Conservation (phyloP, 2,888 invertebrate species). For the Rhagophthalmus giganteus region DNA sequence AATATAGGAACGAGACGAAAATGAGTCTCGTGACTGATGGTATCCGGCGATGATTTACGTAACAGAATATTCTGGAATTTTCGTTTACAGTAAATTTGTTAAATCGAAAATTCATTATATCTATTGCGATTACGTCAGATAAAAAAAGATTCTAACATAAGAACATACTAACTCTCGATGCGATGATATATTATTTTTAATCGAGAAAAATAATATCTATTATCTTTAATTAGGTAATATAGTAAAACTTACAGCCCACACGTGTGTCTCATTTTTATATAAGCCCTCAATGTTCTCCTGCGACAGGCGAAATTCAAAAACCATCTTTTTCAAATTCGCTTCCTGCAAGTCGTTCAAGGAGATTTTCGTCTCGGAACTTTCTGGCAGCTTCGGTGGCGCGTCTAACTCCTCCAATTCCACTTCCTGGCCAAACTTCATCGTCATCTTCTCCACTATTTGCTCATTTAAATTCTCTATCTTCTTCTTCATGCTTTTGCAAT, state of each 20-base stretch:
- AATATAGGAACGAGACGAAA: too few relatives aligned
- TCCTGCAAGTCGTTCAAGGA: conserved; percentile 63
- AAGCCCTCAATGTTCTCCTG: conserved; percentile 55
- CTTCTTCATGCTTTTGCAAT: conserved; percentile 67
- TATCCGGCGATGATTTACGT: too few relatives aligned
- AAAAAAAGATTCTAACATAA: too few relatives aligned
- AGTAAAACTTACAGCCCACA: conserved; percentile 50
- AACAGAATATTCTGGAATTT: too few relatives aligned
- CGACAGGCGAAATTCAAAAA: conserved; percentile 60
- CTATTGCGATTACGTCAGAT: too few relatives aligned
- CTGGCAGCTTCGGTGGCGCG: conserved; percentile 10
- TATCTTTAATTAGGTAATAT: conserved; percentile 8
- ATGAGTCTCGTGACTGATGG: too few relatives aligned
- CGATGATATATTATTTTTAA: too few relatives aligned
- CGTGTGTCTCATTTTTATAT: conserved; percentile 55
- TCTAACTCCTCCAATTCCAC: conserved; percentile 56
- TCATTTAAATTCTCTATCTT: conserved; percentile 62
- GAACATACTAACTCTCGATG: too few relatives aligned
- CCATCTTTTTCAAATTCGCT: conserved; percentile 59
- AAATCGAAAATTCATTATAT: too few relatives aligned
- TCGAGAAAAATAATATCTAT: too few relatives aligned
- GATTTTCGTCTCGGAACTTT: conserved; percentile 47
- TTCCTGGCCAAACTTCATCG: conserved; percentile 61
- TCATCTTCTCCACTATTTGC: conserved; percentile 58
- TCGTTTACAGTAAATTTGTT: too few relatives aligned